Base-by-base conservation (phyloP, 2,888 invertebrate genomes). In the Nineta flava region DNA sequence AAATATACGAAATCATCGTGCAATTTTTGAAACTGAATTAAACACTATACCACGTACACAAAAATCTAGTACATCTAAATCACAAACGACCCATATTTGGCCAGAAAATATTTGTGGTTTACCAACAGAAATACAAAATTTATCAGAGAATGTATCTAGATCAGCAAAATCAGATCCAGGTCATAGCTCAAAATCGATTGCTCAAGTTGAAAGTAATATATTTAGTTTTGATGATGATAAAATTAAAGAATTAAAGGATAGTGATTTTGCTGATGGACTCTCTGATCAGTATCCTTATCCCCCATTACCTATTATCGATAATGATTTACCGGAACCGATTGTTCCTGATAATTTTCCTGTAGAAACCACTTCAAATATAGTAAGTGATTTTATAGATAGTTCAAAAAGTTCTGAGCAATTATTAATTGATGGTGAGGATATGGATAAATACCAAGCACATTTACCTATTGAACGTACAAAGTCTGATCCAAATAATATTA, bases 391-490 rank as follows among this genome's bases (percentile, higher is more conserved):
- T 19, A 17, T 35, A 21, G 38, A 38, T 7, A 38, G 5, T 13
- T 38, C 38, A 38, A 44, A 44, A 44, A 26, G 44, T 44, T 21
- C 44, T 3, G 44, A 44, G 5, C 44, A 44, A 44, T 19, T 44
- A 19, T 4, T 43, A 13, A 19, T 42, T 12, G 42, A 42, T 3
- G 26, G 26, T 1, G 26, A 19, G 9, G 44, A 44, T n/a, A 13
- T 26, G 15, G 13, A 13, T 13, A 21, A 26, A 9, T 45, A 49
- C 21, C 44, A 19, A 32, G 32, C 43, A 6, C 86, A 83, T 61
- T 77, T 80, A 19, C 81, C 83, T 1, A 84, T 87, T 0, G 87
- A 87, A 63, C 75, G 88, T 53, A 88, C 88, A 4, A 88, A 87
- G 63, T 87, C 87, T 59, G 88, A 90, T 70, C 88, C 88, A 0